phyloP scores from a whole-genome alignment of 2,113 vertebrate genomes.

The Menura novaehollandiae region DNA sequence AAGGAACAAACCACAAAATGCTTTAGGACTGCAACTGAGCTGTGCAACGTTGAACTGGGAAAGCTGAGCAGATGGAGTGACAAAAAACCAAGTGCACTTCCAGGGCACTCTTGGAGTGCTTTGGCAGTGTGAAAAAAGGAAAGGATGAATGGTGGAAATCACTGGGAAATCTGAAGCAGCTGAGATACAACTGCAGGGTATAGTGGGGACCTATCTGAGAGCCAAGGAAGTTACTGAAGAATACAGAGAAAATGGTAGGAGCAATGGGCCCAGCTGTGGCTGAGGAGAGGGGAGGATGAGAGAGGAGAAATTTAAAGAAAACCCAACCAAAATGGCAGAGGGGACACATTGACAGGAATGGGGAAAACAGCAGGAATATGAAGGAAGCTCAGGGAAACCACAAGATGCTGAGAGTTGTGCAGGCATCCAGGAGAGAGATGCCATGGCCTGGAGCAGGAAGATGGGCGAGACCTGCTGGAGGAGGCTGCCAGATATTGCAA shows the following conservation, averaged over 20 bases:
- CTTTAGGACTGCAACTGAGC: background rate
- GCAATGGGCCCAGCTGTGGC: background rate
- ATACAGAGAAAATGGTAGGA: background rate
- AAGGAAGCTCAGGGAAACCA: background rate
- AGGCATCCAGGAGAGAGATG: background rate
- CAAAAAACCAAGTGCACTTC: background rate
- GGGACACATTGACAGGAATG: background rate
- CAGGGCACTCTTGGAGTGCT: background rate
- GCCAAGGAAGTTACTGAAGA: background rate
- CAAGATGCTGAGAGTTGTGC: background rate
- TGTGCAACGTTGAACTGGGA: background rate
- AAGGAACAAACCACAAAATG: background rate
- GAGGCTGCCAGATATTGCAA: background rate
- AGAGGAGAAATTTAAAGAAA: background rate
- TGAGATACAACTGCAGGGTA: background rate
- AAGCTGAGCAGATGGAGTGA: slow-evolving; percentile 36
- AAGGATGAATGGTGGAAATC: background rate
- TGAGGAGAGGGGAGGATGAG: background rate
- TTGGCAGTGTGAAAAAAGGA: background rate
- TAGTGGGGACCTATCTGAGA: background rate
- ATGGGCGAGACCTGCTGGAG: background rate
- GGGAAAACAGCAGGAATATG: background rate
- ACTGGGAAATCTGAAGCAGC: background rate
- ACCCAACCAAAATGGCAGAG: background rate
- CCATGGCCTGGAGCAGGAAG: background rate